Conservation (phyloP, 2,888 invertebrate species). For the Drosophila fungiperda region DNA sequence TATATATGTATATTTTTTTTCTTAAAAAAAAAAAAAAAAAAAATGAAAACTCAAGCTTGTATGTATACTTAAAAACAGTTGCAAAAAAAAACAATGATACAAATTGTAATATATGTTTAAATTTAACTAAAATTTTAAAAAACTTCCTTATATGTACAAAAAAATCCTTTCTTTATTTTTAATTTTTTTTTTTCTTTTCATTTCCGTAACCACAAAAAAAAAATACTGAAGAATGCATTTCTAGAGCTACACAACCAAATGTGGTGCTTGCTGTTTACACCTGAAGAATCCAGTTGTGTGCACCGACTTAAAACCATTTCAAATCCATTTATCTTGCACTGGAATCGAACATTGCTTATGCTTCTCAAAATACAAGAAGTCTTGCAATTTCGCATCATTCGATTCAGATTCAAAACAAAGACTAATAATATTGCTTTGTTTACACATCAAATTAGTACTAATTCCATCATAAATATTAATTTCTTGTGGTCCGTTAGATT, state of each 20-base stretch:
- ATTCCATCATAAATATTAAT: not conserved
- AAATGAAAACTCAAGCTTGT: conserved; percentile 64
- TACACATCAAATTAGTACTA: not conserved
- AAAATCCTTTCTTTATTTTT: conserved; percentile 11
- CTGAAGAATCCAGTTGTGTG: conserved; percentile 41
- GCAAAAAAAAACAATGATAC: conserved; percentile 31
- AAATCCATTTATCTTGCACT: conserved; percentile 48
- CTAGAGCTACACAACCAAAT: conserved; percentile 29
- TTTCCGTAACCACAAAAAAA: conserved; percentile 26
- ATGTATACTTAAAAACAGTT: conserved; percentile 59
- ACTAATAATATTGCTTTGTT: not conserved
- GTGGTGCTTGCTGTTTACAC: conserved; percentile 27
- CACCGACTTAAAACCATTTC: conserved; percentile 21
- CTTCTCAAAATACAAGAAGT: conserved; percentile 6
- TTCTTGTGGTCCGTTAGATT: conserved; percentile 39
- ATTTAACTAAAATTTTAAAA: conserved; percentile 7
- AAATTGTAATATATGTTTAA: conserved; percentile 24
- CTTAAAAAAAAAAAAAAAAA: conserved; percentile 43
- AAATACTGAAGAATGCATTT: conserved; percentile 31
- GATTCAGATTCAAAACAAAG: conserved; percentile 6
- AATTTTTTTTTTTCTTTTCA: conserved; percentile 19
- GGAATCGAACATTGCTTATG: conserved; percentile 16
- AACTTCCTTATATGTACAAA: conserved; percentile 14
- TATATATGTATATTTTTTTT: conserved; percentile 51
- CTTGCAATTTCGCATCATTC: conserved; percentile 18